Base-by-base conservation (phyloP, 37 sponge, comb jelly and placozoan species). In the Spongilla lacustris region DNA sequence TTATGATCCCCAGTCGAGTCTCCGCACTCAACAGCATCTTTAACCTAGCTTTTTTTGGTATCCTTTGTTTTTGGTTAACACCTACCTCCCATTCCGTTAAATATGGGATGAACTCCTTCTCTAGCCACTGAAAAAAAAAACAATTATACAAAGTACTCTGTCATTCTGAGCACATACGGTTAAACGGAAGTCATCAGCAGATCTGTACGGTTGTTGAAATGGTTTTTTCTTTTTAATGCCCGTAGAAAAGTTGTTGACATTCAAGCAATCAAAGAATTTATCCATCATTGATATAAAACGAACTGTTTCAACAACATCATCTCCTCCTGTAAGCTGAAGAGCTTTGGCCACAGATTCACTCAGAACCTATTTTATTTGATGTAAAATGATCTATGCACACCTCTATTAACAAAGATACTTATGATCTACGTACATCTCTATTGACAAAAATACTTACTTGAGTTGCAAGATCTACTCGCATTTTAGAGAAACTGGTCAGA, bases 201-300 rank as follows among this genome's bases (percentile, higher is more conserved):
- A 19, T 27, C 49, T 36, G 78, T 77, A 77, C 35, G 25, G 79
- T 49, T 41, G n/a, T 78, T 78, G 50, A 28, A 78, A 78, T 58
- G 49, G 50, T 78, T 78, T 38, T 31, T 29, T 30, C 21, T 38
- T 17, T 46, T 38, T 38, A 28, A 26, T 41, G 35, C 79, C 79
- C 35, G 35, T 76, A 73, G 27, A 35, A 48, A 68, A 28, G 74
- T 73, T 73, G 50, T 48, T 70, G 41, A 88, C 82, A 88, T 88
- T 88, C 28, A 88, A 41, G 69, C 81, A 78, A 69, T 81, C 88
- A 50, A 88, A 88, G 77, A 88, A 88, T 38, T 36, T 76, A 46
- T 81, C 88, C 28, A 81, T 35, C 46, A 74, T 74, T 31, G 27
- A 5, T 11, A 66, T 58, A 74, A 83, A 83, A 19, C 50, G 33